Conservation (phyloP, 2,113 vertebrate species). For the Channa argus region DNA sequence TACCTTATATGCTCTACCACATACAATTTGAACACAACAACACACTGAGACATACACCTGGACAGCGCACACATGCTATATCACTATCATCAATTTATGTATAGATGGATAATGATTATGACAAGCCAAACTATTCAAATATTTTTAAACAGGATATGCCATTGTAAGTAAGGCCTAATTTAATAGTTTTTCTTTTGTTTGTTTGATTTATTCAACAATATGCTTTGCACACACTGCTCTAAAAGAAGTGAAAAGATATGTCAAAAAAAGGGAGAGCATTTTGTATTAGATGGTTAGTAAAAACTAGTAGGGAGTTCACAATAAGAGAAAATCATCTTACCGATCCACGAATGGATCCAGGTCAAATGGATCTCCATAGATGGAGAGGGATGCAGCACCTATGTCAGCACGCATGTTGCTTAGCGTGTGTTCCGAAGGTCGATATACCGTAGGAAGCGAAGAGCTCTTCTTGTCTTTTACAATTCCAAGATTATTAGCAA, state of each 20-base stretch:
- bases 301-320: background rate
- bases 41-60: background rate
- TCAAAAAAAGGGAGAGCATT: background rate
- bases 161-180: too few species aligned
- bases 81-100: background rate
- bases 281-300: background rate
- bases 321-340: slow-evolving; percentile 43
- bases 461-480: slow-evolving; percentile 82
- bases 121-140: background rate
- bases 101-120: background rate
- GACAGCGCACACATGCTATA: background rate
- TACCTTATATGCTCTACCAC: background rate
- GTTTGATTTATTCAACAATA: background rate
- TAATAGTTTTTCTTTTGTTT: background rate
- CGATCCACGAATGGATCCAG: slow-evolving; percentile 87
- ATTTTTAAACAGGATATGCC: background rate
- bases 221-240: background rate
- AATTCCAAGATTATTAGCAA: slow-evolving; percentile 89
- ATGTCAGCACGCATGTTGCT: slow-evolving; percentile 93
- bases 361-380: slow-evolving; percentile 93
- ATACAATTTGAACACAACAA: background rate
- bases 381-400: slow-evolving; percentile 92
- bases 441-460: slow-evolving; percentile 87
- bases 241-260: background rate
- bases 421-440: slow-evolving; percentile 85